Evolutionary conservation across 92 coral and sea anemone species (phyloP), one percentile per base, ranked within the genome.

Genomic region (Hydrozoanthus gracilis): DNA sequence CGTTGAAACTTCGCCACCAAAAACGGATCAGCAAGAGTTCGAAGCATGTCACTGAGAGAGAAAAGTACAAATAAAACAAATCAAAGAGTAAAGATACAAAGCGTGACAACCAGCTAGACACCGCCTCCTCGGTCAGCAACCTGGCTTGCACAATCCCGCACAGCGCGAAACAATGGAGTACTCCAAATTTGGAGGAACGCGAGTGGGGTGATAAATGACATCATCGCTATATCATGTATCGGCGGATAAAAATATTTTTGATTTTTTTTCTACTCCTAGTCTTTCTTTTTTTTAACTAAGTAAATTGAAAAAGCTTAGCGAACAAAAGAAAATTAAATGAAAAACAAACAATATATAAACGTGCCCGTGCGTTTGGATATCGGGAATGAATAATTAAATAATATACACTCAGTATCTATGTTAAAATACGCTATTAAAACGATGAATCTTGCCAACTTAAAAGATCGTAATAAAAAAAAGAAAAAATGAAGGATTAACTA

Each of bases 21-120:
- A 80, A 89, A 93, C 7, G 96, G 94, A 58, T 95, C 98, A n/a
- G 94, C 98, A 20, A 95, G 88, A 70, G 98, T 90, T 83, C 91
- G 91, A 11, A 95, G 93, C 99, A 97, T 97, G 61, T 80, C 91
- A 44, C 50, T 71, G 7, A 20, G 54, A 46, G 3, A 75, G 14
- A 8, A 64, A 47, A 80, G 15, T 50, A 66, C 71, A 49, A 44
- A 71, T 4, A 20, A 52, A 65, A 73, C 73, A 68, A 68, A 68
- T 68, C 62, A 58, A 77, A 44, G 6, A 66, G 51, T 49, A 86
- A 9, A 18, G 48, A 16, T 0, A 4, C 45, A 13, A 46, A 58
- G 80, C 70, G 82, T 72, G 87, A 55, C 87, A 56, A 82, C 68
- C 72, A 39, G 56, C 64, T 6, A 16, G 46, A 46, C 74, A 66